A percentile compares a stretch with the other conserved stretches of the same genome.
Conservation (phyloP, 2,797 vertebrate species). For the Channallabes apus region DNA sequence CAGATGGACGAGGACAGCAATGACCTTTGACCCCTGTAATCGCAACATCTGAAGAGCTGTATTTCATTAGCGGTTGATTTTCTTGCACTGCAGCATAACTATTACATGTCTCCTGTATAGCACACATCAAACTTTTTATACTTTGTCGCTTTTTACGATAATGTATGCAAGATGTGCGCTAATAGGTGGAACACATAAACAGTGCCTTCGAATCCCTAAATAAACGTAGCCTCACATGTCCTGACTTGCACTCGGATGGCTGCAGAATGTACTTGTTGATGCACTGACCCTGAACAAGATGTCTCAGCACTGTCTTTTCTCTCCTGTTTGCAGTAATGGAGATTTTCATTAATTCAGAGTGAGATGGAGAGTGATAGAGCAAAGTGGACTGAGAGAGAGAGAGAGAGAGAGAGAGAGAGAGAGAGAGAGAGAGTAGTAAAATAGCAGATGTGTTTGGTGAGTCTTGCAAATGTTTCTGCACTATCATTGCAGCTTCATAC, state of each 20-base stretch:
- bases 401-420: constrained; percentile 26
- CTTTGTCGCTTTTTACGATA: constrained; percentile 28
- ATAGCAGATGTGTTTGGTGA: constrained; percentile 25
- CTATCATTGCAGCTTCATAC: constrained; percentile 44
- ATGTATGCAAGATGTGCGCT: constrained; percentile 38
- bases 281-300: constrained; percentile 53
- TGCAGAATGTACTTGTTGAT: constrained; percentile 56
- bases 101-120: constrained; percentile 40
- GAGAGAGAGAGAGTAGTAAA: too few species aligned
- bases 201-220: constrained; percentile 52
- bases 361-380: constrained; percentile 17
- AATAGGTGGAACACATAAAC: constrained; percentile 38
- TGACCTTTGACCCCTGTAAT: constrained; percentile 81
- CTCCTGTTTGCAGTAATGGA: constrained; percentile 33
- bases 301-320: constrained; percentile 50
- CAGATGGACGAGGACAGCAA: constrained; percentile 97
- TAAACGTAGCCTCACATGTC: constrained; percentile 45
- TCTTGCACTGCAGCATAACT: constrained; percentile 35
- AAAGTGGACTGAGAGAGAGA: constrained; percentile 7
- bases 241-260: constrained; percentile 53
- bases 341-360: constrained; percentile 23
- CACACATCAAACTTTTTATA: constrained; percentile 44
- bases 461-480: constrained; percentile 42
- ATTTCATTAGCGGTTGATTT: constrained; percentile 44
- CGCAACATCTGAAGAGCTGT: constrained; percentile 26